Evolutionary conservation across 2,888 invertebrate species (phyloP), one percentile per base, ranked within the genome.

Genomic region (Alviniconcha strummeri): DNA sequence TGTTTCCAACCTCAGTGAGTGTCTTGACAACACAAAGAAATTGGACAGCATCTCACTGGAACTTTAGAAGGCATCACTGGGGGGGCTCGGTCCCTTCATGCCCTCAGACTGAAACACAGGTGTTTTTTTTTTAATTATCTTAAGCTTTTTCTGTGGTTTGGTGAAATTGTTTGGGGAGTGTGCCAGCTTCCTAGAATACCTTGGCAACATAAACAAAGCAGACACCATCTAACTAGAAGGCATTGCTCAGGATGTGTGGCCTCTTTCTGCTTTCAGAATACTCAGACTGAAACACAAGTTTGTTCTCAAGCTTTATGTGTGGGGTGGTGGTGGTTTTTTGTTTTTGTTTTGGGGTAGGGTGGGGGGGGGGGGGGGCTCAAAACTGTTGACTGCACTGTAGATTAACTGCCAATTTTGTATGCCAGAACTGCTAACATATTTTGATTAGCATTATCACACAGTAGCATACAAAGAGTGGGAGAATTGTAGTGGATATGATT

Each of bases 1-100:
- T 98, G 98, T 54, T 97, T 97, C 98, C 0, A 96, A 96, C 92
- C 96, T 97, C 90, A 96, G 97, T 90, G 98, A 98, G 93, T 95
- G 96, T 88, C 95, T 95, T 78, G 96, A 96, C 56, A 97, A 98
- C 94, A 96, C 95, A 90, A 96, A 96, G 91, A 96, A 96, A 91
- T 98, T 98, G 0, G 96, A 97, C 93, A 95, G 96, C 89, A 96
- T 98, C 55, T 97, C 96, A 92, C 95, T 96, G 9, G 11, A 54
- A 4, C 15, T 76, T 17, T 54, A 90, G 94, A 96, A 88, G 98
- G 98, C 1, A 95, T 97, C 76, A 95, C 95, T 78, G 96, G 96
- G 81, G 95, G 95, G 67, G 98, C 98, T 2, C 96, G 97, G 91
- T 98, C 98, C 0, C 93, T 95, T 71, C 96, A 97, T 87, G 96